Evolutionary conservation across 2,113 vertebrate genomes (phyloP).

Genomic region (Camelus bactrianus): DNA sequence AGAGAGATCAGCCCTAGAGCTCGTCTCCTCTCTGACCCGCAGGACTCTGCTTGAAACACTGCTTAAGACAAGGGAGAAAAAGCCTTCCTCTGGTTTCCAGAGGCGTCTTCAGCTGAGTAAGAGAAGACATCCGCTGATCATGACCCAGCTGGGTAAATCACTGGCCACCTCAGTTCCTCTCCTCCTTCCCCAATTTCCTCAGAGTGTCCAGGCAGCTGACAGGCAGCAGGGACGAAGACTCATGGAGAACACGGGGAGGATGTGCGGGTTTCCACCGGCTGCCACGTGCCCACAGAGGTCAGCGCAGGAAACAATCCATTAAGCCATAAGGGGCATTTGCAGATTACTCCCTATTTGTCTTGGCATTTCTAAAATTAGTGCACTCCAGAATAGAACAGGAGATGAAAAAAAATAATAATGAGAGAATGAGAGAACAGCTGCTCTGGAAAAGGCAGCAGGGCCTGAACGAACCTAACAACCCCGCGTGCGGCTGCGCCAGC

Average conservation of each 20-base stretch:
- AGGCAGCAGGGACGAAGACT: background rate
- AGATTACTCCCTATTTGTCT: constrained; percentile 69
- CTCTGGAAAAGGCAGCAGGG: background rate
- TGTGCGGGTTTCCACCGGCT: background rate
- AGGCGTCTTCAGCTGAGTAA: background rate
- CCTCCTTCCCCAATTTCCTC: constrained; percentile 43
- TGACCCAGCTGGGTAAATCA: background rate
- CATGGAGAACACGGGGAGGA: accelerated
- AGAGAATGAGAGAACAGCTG: constrained; percentile 6
- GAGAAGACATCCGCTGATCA: background rate
- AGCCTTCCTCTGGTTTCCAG: background rate
- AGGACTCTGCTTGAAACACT: background rate
- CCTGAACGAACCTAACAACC: background rate
- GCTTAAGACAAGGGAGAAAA: background rate
- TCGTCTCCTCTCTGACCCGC: background rate
- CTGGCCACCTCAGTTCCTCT: background rate
- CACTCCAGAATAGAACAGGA: constrained; percentile 47
- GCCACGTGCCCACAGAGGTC: constrained; percentile 53
- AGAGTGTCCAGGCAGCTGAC: background rate
- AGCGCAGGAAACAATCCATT: constrained; percentile 65
- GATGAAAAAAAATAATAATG: background rate
- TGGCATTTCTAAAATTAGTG: constrained; percentile 62
- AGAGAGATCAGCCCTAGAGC: accelerated
- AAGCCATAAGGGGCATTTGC: constrained; percentile 58
- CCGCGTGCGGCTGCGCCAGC: background rate